phyloP scores from a whole-genome alignment of 2,113 vertebrate genomes.

The Lanius collurio region DNA sequence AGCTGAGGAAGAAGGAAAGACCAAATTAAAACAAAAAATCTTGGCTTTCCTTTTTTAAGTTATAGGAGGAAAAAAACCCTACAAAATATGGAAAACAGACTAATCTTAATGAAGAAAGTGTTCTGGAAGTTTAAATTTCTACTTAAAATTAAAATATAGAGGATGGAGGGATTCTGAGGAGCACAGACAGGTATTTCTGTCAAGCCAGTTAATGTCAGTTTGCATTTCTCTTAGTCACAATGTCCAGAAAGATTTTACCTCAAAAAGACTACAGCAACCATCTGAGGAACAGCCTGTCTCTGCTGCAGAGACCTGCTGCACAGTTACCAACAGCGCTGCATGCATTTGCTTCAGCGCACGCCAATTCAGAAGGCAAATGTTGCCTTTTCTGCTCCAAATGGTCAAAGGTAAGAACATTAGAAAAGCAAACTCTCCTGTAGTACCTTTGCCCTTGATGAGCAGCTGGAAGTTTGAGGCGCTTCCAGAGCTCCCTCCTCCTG shows the following conservation, averaged over 20 bases:
- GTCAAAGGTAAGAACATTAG: neutral
- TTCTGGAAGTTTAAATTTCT: neutral
- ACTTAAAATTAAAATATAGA: neutral
- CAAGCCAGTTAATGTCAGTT: neutral
- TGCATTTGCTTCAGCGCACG: neutral
- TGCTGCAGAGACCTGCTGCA: neutral
- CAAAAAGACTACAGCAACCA: neutral
- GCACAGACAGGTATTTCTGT: neutral
- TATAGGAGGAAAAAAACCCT: rapidly evolving
- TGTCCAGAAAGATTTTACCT: neutral
- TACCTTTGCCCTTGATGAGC: neutral
- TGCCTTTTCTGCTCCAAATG: neutral
- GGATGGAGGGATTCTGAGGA: neutral
- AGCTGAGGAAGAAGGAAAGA: neutral
- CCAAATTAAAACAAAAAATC: neutral
- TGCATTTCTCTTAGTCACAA: neutral
- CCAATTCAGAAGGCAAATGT: neutral
- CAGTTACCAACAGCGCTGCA: neutral
- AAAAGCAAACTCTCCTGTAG: neutral
- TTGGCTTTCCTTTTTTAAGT: neutral
- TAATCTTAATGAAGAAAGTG: neutral
- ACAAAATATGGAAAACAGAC: neutral
- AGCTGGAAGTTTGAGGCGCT: neutral
- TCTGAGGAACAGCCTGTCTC: neutral
- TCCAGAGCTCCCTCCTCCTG: neutral